Evolutionary conservation across 2,888 invertebrate genomes (phyloP).

Genomic region (Melolontha melolontha): DNA sequence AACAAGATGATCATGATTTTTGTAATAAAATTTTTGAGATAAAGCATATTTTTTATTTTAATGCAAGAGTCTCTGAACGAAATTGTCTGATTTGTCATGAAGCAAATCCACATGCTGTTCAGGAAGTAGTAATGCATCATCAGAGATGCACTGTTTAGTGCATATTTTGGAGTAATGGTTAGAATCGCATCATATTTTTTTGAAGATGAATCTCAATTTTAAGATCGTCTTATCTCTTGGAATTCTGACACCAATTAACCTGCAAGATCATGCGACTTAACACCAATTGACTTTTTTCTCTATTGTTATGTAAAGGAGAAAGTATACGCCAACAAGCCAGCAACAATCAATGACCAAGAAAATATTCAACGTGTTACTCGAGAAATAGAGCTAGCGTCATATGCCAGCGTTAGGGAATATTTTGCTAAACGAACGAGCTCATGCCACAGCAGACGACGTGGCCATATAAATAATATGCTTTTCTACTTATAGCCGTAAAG

Average conservation of each 20-base stretch:
- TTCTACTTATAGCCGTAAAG: conserved; percentile 19
- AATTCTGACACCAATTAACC: background rate
- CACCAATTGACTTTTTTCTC: no score
- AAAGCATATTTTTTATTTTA: no score
- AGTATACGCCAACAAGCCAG: conserved; percentile 10
- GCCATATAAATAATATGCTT: background rate
- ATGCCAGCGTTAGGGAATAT: conserved; percentile 2
- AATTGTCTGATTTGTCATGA: no score
- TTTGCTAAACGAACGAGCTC: conserved; percentile 3
- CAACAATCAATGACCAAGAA: background rate
- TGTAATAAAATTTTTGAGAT: no score
- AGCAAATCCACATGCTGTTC: background rate
- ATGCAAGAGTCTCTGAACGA: no score
- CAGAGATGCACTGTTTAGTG: conserved; percentile 1
- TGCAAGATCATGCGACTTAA: background rate
- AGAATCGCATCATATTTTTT: background rate
- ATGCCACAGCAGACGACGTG: background rate
- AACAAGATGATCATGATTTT: no score
- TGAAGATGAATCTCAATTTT: background rate
- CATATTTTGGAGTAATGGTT: background rate
- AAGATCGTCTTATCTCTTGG: background rate
- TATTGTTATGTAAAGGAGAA: background rate
- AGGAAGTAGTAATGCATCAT: no score
- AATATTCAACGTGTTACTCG: no score
- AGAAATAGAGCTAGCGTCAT: background rate